Conservation (phyloP, 1,140 invertebrate genomes). For the Diprion similis region DNA sequence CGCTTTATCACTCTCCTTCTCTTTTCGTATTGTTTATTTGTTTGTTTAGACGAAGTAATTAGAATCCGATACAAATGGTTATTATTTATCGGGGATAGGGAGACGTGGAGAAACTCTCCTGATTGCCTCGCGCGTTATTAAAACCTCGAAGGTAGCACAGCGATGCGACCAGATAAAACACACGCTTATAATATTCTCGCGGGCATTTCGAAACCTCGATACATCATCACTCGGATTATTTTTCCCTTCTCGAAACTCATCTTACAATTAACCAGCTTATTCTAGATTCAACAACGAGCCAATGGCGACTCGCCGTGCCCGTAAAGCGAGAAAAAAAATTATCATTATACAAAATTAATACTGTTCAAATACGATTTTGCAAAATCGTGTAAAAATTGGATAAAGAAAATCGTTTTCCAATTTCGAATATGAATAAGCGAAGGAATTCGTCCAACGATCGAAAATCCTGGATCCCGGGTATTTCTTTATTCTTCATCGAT, state of each 20-base stretch:
- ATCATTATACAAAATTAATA: no score
- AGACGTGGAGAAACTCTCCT: constrained; percentile 29
- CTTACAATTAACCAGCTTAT: constrained; percentile 22
- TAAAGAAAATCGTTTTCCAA: no score
- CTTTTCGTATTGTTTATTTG: constrained; percentile 49
- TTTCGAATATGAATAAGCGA: no score
- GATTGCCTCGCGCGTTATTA: constrained; percentile 55
- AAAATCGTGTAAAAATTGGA: no score
- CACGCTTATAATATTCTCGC: constrained; percentile 5
- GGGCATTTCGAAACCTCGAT: neutral
- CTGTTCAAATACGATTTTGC: no score
- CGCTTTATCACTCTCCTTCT: no score
- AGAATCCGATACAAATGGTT: constrained; percentile 61
- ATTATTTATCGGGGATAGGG: constrained; percentile 52
- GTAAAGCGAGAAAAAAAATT: neutral
- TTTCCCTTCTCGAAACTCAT: no score
- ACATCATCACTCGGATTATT: constrained; percentile 16
- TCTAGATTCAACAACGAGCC: neutral
- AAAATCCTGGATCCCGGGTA: no score
- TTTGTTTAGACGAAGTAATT: constrained; percentile 62
- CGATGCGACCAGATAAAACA: constrained; percentile 43
- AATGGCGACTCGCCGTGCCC: constrained; percentile 25
- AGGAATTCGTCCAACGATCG: no score
- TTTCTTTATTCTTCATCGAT: neutral
- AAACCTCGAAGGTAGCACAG: constrained; percentile 21